A percentile compares a stretch with the other conserved stretches of the same genome.
These are phyloP conservation scores for Pogonocherus hispidulus DNA, from an alignment of 2,888 invertebrate genomes.

Conservation along the genomic window DNA sequence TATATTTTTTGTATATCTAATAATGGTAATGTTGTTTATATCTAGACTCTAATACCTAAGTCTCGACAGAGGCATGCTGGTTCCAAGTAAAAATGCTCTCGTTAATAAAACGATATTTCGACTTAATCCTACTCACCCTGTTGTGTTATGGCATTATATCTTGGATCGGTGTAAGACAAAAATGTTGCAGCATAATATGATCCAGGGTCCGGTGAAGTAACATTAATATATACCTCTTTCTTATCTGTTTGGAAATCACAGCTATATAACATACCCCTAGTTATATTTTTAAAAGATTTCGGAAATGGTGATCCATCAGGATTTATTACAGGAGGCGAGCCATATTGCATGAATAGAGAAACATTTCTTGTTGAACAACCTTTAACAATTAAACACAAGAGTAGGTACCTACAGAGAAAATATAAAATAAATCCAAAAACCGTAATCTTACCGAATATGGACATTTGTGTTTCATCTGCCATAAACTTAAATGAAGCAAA, in stretches of 20 bases:
- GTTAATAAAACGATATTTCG: background rate
- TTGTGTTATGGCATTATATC: slow-evolving; percentile 79
- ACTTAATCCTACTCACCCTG: slow-evolving; percentile 72
- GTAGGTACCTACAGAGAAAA: background rate
- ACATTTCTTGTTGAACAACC: slow-evolving; percentile 70
- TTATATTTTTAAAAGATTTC: slow-evolving; percentile 60
- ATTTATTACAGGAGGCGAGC: slow-evolving; percentile 86
- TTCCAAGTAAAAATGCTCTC: too few relatives aligned
- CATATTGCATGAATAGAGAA: slow-evolving; percentile 81
- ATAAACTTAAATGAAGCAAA: slow-evolving; percentile 64
- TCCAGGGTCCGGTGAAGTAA: slow-evolving; percentile 79
- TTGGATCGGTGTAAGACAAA: slow-evolving; percentile 83
- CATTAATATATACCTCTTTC: slow-evolving; percentile 72
- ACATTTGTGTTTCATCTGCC: slow-evolving; percentile 61
- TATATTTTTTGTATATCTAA: too few relatives aligned
- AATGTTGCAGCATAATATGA: slow-evolving; percentile 87
- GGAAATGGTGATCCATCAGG: slow-evolving; percentile 86
- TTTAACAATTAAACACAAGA: slow-evolving; percentile 31
- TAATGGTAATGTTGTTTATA: slow-evolving; percentile 9
- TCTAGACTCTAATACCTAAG: too few relatives aligned
- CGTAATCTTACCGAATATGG: slow-evolving; percentile 62
- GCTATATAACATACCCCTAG: slow-evolving; percentile 70
- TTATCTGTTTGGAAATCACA: slow-evolving; percentile 76
- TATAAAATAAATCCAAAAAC: background rate
- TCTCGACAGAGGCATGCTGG: too few relatives aligned